Base-by-base conservation (phyloP, 2,888 invertebrate species). In the Perithous albicinctus region DNA sequence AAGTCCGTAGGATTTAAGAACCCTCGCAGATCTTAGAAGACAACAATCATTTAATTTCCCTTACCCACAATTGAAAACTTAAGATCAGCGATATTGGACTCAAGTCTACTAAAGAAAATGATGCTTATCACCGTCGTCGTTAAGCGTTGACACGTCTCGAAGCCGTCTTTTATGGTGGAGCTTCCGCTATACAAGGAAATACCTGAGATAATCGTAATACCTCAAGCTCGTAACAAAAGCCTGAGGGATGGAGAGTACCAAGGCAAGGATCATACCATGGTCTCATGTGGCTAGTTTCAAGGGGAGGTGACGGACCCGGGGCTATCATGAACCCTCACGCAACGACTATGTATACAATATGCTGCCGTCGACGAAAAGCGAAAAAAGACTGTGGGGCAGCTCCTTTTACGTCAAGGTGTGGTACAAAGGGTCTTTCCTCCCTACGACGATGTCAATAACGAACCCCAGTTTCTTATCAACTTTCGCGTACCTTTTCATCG, bases 401-500 rank as follows among this genome's bases (percentile, higher is more conserved):
- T 43, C 20, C 20, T 10, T 23, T 15, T 41, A 46, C 66, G 63
- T 54, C 48, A 54, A 75, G 54, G 35, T 41, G 61, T 41, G 61
- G 18, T 18, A 29, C 38, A 20, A 12, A 38, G 48, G 46, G 32
- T 64, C 41, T 66, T 23, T 51, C 38, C 32, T 43, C 26, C 41
- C n/a, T 43, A 35, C 18, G 56, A 74, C 29, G 67, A 54, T 41
- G 23, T 32, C 35, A 18, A 59, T 20, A 29, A 43, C 64, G 18
- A 32, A 15, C 38, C 43, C 41, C 26, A 32, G 76, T 59, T 79
- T 70, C 78, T 82, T 82, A 82, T 82, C 82, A 54, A 76, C 41
- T 75, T 59, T 72, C 72, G 72, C 32, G 63, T 82, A 79, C 75
- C 82, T 82, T 82, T 82, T 69, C 67, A 78, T 61, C 35, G 61